Percentiles rank a stretch among this genome's conserved stretches.
phyloP scores from a whole-genome alignment of 2,113 vertebrate genomes.

The Syngnathus scovelli region DNA sequence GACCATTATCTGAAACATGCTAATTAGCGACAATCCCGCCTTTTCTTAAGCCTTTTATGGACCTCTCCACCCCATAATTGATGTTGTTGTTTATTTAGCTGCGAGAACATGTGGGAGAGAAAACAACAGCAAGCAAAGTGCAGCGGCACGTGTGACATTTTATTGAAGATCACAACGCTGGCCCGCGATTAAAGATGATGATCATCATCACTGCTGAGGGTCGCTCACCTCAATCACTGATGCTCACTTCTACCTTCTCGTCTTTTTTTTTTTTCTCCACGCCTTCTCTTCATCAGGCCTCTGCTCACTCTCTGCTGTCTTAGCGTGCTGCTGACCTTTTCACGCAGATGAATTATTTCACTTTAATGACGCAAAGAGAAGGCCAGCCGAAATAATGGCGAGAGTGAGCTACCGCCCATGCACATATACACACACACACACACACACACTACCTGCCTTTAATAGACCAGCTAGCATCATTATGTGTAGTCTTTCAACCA shows the following conservation, averaged over 20 bases:
- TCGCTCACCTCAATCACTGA: conserved; percentile 49
- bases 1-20: conserved; percentile 67
- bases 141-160: conserved; percentile 50
- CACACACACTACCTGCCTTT: neutral
- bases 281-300: conserved; percentile 16
- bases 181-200: conserved; percentile 51
- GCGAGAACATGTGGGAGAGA: conserved; percentile 64
- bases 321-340: conserved; percentile 63
- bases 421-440: neutral
- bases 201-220: conserved; percentile 42
- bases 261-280: conserved; percentile 11
- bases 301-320: conserved; percentile 42
- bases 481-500: neutral
- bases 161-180: conserved; percentile 21
- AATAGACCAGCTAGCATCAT: neutral
- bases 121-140: conserved; percentile 19
- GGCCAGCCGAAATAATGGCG: conserved; percentile 53
- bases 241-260: conserved; percentile 10
- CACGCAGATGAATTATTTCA: conserved; percentile 67
- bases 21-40: conserved; percentile 64
- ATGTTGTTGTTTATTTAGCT: conserved; percentile 54
- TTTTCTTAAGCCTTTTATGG: conserved; percentile 57
- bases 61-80: conserved; percentile 16
- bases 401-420: conserved; percentile 24
- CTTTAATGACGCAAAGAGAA: conserved; percentile 67